These are phyloP conservation scores for Cryptoblepharus egeriae DNA, from an alignment of 2,797 vertebrate species.

Conservation along the genomic window DNA sequence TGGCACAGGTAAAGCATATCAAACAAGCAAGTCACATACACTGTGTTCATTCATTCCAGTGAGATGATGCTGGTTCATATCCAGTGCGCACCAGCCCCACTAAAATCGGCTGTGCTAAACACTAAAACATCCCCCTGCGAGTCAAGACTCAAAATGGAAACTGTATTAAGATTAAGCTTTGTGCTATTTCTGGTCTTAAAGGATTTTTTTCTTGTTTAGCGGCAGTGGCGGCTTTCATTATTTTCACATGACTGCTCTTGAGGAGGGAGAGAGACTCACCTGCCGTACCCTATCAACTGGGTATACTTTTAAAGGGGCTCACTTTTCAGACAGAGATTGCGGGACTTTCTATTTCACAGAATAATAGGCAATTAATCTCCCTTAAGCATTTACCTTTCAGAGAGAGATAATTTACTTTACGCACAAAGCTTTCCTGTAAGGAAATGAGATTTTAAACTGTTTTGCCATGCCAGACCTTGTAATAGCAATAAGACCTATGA, in stretches of 20 bases:
- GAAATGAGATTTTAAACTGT: conserved; percentile 35
- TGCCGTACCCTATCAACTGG: conserved; percentile 7
- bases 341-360: conserved; percentile 1
- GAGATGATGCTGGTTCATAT: conserved; percentile 41
- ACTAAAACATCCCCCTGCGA: conserved; percentile 24
- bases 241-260: conserved; percentile 33
- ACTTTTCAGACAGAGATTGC: conserved; percentile 10
- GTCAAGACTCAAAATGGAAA: conserved; percentile 47
- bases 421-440: conserved; percentile 10
- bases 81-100: conserved; percentile 23
- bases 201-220: conserved; percentile 39
- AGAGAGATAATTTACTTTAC: conserved; percentile 25
- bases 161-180: conserved; percentile 53
- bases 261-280: conserved; percentile 27
- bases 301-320: neutral
- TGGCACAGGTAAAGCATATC: conserved; percentile 39
- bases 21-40: conserved; percentile 39
- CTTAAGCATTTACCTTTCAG: conserved; percentile 32
- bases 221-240: conserved; percentile 43
- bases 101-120: conserved; percentile 43
- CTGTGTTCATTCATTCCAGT: conserved; percentile 30
- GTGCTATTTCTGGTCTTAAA: conserved; percentile 49
- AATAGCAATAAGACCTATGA: neutral
- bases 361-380: conserved; percentile 28
- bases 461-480: conserved; percentile 4